Evolutionary conservation across 2,888 invertebrate species (phyloP), one percentile per base, ranked within the genome.

Genomic region (Cataglyphis rosenhaueri): DNA sequence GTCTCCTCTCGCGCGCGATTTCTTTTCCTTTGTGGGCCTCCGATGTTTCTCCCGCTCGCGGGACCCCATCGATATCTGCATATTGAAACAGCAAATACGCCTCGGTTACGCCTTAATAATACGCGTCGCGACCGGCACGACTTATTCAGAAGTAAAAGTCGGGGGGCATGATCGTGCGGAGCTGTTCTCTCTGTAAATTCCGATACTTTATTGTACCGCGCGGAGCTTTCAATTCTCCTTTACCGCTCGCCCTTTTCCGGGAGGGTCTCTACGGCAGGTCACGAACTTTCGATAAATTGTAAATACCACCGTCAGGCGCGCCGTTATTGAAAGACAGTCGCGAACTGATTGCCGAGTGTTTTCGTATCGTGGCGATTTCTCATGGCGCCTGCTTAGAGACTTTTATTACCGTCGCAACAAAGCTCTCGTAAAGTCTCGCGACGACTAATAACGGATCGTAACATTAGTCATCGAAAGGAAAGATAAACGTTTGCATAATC

Each of bases 251-350:
- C 76, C 82, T 82, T 86, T 81, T 32, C 75, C 32, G 59, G 44
- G 71, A 66, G 79, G 44, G 44, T 52, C n/a, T 81, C 84, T 73
- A 32, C 65, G 35, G 35, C 32, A 57, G 82, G 73, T 84, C 82
- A 78, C 85, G 87, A 84, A 76, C 86, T 86, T 84, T 88, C 87
- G 75, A 88, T 87, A 88, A 88, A 88, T 88, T 87, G 87, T 88
- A 88, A 88, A 88, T 86, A 86, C 82, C 78, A 78, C 79, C 81
- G 73, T 38, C 64, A 86, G 84, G 84, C 79, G 86, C 71, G 66
- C 71, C 88, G 86, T 88, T 89, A 88, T 89, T 85, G 88, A 87
- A 83, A 87, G 87, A 87, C 86, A 84, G 86, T 85, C 87, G 86
- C 68, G 76, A 62, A 74, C 82, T 84, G 88, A 89, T 89, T 88